These are phyloP conservation scores for Puma concolor DNA, from an alignment of 2,113 vertebrate species.

Conservation along the genomic window DNA sequence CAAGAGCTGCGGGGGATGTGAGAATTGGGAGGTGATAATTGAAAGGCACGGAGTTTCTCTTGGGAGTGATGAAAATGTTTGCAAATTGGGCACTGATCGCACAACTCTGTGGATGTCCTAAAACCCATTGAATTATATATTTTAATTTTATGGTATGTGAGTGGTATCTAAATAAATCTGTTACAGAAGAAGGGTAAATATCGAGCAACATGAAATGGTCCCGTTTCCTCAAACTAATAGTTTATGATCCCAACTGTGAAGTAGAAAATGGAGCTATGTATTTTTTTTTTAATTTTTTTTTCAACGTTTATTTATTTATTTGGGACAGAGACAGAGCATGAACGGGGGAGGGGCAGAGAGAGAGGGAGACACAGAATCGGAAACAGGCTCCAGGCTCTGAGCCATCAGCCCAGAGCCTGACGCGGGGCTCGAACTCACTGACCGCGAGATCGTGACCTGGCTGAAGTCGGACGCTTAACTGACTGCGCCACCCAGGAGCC, in stretches of 20 bases:
- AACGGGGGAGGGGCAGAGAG: too few species aligned
- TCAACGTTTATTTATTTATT: too few species aligned
- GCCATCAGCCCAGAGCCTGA: too few species aligned
- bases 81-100: not conserved
- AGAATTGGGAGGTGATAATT: not conserved
- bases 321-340: too few species aligned
- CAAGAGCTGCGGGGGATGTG: not conserved
- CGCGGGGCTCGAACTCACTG: too few species aligned
- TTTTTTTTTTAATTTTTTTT: too few species aligned
- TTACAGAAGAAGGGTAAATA: not conserved
- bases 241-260: not conserved
- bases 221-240: not conserved
- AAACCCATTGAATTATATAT: not conserved
- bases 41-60: not conserved
- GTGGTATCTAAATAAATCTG: not conserved
- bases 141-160: not conserved
- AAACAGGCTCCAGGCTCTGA: too few species aligned
- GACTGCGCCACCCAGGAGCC: too few species aligned
- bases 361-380: too few species aligned
- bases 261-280: not conserved
- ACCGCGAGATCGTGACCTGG: too few species aligned
- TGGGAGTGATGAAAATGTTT: not conserved
- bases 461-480: too few species aligned
- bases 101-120: not conserved
- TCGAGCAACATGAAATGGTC: not conserved